These are phyloP conservation scores for Papilio glaucus DNA, from an alignment of 1,140 invertebrate species.

Conservation along the genomic window DNA sequence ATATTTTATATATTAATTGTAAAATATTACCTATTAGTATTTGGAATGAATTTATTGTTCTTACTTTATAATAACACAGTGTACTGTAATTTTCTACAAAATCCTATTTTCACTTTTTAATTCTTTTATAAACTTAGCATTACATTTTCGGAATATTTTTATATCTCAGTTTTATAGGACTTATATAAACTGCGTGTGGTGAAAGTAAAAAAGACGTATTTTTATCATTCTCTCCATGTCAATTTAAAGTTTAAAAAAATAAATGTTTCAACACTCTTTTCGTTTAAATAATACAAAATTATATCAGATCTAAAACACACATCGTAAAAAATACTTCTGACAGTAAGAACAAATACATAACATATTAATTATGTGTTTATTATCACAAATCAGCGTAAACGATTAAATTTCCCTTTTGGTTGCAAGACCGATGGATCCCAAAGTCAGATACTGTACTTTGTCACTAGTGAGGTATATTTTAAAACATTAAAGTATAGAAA, in stretches of 20 bases:
- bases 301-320: background rate
- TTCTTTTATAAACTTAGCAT: background rate
- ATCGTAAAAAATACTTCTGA: no score
- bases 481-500: background rate
- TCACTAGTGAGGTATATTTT: no score
- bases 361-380: no score
- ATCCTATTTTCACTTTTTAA: background rate
- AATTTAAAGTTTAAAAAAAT: no score
- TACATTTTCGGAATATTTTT: slow-evolving; percentile 4
- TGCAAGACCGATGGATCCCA: no score
- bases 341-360: no score
- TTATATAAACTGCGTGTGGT: background rate
- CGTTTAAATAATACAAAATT: background rate
- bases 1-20: slow-evolving; percentile 32
- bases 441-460: no score
- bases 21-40: slow-evolving; percentile 1
- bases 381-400: no score
- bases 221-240: no score
- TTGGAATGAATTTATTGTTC: slow-evolving; percentile 12
- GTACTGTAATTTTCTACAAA: no score
- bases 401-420: no score
- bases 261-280: background rate
- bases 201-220: background rate
- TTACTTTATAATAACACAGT: slow-evolving; percentile 17
- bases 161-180: background rate